Percentiles rank a stretch among this genome's conserved stretches.
phyloP scores from a whole-genome alignment of 1,140 invertebrate genomes.

The Mercenaria mercenaria region DNA sequence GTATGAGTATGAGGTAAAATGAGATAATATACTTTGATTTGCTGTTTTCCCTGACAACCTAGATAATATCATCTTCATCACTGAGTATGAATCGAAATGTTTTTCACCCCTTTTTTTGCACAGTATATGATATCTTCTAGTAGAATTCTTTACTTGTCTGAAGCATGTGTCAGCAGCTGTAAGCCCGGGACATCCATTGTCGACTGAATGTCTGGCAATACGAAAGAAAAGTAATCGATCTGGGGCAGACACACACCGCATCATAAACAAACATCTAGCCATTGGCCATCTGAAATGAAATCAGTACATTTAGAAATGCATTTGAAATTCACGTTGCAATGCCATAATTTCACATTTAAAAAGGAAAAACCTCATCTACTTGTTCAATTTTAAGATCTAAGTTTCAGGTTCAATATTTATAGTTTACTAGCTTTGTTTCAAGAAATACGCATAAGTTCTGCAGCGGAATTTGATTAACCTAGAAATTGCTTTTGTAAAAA shows the following conservation, averaged over 20 bases:
- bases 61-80: neutral
- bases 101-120: neutral
- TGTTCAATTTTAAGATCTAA: too few relatives aligned
- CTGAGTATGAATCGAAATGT: neutral
- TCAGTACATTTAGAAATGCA: too few relatives aligned
- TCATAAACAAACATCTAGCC: neutral
- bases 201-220: neutral
- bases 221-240: neutral
- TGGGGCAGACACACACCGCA: neutral
- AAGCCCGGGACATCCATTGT: neutral
- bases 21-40: neutral
- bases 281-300: conserved; percentile 2
- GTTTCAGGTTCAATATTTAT: too few relatives aligned
- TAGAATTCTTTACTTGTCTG: neutral
- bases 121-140: neutral
- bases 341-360: too few relatives aligned
- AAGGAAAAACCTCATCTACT: too few relatives aligned
- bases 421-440: too few relatives aligned
- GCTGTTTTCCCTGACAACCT: neutral
- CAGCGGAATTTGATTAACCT: too few relatives aligned
- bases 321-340: too few relatives aligned
- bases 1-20: too few relatives aligned
- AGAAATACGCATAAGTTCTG: too few relatives aligned
- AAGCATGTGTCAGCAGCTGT: neutral
- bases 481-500: too few relatives aligned